Evolutionary conservation across 2,113 vertebrate species (phyloP).

Genomic region (Garra rufa): DNA sequence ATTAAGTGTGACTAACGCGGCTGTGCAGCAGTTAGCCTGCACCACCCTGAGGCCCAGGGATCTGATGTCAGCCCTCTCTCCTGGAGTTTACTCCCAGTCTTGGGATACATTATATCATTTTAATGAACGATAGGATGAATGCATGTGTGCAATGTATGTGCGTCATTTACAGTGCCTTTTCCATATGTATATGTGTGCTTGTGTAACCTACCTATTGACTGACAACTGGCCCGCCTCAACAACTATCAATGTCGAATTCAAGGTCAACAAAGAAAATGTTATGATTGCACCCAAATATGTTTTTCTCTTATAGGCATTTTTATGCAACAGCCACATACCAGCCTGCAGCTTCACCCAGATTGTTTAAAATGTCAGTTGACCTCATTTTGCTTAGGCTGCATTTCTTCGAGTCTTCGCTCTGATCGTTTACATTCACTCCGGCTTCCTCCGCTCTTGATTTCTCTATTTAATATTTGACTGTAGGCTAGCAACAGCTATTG

Average conservation of each 20-base stretch:
- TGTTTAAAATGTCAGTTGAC: constrained; percentile 44
- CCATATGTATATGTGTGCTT: constrained; percentile 62
- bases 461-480: constrained; percentile 38
- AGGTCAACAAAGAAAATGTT: constrained; percentile 59
- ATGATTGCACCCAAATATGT: constrained; percentile 64
- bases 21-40: constrained; percentile 59
- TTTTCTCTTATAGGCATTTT: constrained; percentile 15
- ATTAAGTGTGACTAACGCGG: constrained; percentile 65
- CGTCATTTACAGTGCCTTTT: constrained; percentile 61
- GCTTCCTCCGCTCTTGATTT: background rate
- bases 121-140: constrained; percentile 30
- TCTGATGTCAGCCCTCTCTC: constrained; percentile 74
- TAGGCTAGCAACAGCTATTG: constrained; percentile 37
- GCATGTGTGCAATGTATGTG: constrained; percentile 6
- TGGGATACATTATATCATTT: constrained; percentile 70
- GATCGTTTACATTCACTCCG: constrained; percentile 30
- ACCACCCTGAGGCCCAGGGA: constrained; percentile 73
- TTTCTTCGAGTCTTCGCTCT: constrained; percentile 7
- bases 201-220: constrained; percentile 68
- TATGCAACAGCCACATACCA: background rate
- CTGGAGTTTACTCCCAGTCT: constrained; percentile 72
- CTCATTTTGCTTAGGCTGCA: constrained; percentile 39
- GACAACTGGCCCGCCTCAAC: constrained; percentile 61
- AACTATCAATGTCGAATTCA: constrained; percentile 72
- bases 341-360: constrained; percentile 23